Percentiles rank a stretch among this genome's conserved stretches.
phyloP scores from a whole-genome alignment of 2,888 invertebrate genomes.

The Lasioglossum oenotherae region DNA sequence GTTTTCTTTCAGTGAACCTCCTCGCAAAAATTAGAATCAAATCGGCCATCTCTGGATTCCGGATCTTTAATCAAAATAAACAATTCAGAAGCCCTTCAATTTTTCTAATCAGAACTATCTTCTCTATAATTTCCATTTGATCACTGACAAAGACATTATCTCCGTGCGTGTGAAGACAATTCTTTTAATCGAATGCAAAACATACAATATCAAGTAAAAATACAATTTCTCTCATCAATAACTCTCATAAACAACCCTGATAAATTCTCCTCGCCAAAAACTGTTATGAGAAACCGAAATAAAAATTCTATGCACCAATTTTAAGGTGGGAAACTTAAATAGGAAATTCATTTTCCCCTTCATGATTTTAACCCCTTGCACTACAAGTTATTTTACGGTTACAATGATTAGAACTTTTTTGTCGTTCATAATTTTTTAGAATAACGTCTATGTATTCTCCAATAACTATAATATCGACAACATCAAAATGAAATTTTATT shows the following conservation, averaged over 20 bases:
- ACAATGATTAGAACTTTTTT: no score
- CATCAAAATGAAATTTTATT: no score
- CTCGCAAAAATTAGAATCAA: background rate
- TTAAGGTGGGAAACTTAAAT: background rate
- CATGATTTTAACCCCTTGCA: background rate
- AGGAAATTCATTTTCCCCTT: background rate
- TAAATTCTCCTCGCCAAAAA: background rate
- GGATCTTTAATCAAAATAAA: background rate
- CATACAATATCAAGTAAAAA: no score
- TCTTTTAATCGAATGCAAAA: no score
- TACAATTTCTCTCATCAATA: no score
- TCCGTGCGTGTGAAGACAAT: no score
- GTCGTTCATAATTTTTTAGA: no score
- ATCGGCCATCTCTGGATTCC: background rate
- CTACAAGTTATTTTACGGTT: no score
- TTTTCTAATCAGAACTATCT: background rate
- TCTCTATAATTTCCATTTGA: background rate
- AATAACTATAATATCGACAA: no score
- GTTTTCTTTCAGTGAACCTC: background rate
- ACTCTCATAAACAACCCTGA: background rate
- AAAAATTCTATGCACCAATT: background rate
- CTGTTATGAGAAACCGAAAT: background rate
- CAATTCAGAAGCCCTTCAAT: background rate
- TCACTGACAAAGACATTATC: no score
- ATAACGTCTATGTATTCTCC: no score